A percentile compares a stretch with the other conserved stretches of the same genome.
These are phyloP conservation scores for Glaucidium brasilianum DNA, from an alignment of 2,113 vertebrate species.

Conservation along the genomic window DNA sequence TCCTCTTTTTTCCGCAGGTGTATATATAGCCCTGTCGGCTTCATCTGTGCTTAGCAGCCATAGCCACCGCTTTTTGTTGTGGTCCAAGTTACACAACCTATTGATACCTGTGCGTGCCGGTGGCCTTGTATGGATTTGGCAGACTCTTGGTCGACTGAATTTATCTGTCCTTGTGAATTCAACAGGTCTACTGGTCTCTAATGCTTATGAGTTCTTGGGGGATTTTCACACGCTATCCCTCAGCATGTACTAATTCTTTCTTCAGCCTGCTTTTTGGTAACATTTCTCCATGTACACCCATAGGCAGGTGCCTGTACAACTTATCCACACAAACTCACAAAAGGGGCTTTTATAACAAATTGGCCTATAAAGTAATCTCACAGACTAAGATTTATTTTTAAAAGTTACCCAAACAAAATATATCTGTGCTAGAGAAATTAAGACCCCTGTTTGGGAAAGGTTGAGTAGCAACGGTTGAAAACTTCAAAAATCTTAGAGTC, in stretches of 20 bases:
- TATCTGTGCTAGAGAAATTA: background rate
- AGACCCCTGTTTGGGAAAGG: background rate
- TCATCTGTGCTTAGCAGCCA: background rate
- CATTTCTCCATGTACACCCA: background rate
- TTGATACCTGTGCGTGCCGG: accelerated
- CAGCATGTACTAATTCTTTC: background rate
- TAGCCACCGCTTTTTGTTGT: background rate
- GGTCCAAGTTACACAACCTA: background rate
- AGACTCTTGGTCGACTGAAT: background rate
- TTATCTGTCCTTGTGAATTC: background rate
- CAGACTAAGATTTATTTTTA: background rate
- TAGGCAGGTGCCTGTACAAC: background rate
- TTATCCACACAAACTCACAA: background rate
- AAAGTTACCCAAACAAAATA: background rate
- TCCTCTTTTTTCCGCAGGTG: background rate
- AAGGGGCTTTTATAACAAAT: background rate
- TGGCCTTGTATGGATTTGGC: background rate
- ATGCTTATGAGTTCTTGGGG: background rate
- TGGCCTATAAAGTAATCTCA: background rate
- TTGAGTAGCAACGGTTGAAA: background rate
- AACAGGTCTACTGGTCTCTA: background rate
- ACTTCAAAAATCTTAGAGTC: background rate
- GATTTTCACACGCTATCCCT: background rate
- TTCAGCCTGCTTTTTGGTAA: background rate
- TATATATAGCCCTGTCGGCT: background rate